Percentiles rank a stretch among this genome's conserved stretches.
These are phyloP conservation scores for Anas georgica DNA, from an alignment of 2,797 vertebrate species.

Conservation along the genomic window DNA sequence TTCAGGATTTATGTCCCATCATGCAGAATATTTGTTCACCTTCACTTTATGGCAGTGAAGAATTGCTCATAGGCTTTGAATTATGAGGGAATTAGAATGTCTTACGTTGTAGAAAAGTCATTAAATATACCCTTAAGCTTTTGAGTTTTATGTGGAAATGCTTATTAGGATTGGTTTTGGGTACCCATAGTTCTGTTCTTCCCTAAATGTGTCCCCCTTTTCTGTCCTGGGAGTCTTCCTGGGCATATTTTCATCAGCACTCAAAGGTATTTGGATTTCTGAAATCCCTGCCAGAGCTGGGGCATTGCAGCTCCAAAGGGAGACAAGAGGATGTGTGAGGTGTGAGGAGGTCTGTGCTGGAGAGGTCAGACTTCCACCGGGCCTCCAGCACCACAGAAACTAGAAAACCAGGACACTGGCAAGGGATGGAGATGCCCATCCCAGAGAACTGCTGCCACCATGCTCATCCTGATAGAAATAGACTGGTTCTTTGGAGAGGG, in stretches of 20 bases:
- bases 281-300: not conserved
- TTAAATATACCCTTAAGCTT: not conserved
- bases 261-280: not conserved
- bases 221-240: not conserved
- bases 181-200: not conserved
- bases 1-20: slow-evolving; percentile 9
- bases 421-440: not conserved
- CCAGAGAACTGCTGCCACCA: not conserved
- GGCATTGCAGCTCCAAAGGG: not conserved
- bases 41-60: slow-evolving; percentile 25
- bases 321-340: not conserved
- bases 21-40: not conserved
- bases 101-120: not conserved
- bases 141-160: not conserved
- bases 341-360: not conserved
- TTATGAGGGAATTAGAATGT: not conserved
- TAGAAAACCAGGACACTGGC: not conserved
- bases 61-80: not conserved
- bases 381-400: not conserved
- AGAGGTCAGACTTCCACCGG: not conserved
- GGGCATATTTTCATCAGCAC: not conserved
- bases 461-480: not conserved
- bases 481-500: not conserved
- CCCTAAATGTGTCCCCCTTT: not conserved
- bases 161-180: not conserved